Evolutionary conservation across 2,888 invertebrate species (phyloP), one percentile per base, ranked within the genome.

Genomic region (Mactromeris polynyma): DNA sequence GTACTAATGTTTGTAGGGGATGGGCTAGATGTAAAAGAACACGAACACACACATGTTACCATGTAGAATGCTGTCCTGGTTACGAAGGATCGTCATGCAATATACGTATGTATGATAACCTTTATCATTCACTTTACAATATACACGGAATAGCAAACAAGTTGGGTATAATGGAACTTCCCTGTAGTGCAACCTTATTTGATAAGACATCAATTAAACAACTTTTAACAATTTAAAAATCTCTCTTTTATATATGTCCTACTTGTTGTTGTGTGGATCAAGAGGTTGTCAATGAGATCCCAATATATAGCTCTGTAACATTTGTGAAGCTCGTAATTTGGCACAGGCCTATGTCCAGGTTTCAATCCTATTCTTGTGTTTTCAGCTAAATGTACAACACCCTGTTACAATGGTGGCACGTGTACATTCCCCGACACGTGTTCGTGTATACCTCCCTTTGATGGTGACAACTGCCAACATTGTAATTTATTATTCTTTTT

Each of bases 361-460:
- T 64, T 3, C 26, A 26, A 26, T 64, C n/a, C 6, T 6, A 54
- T 26, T 26, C 14, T 0, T 17, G n/a, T 42, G 4, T 69, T 69
- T 88, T 40, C 73, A 88, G 88, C 88, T 17, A 84, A 85, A 79
- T 88, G 88, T 84, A 19, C 38, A 9, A 73, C 81, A n/a, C 69
- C 69, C n/a, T 88, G 88, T 38, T 51, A 31, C 0, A 81, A 84
- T 78, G 88, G 85, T 38, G 88, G 88, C 2, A 84, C 88, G 0
- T 88, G 88, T 69, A 81, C 54, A 14, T 21, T n/a, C 2, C 88
- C 88, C 17, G 73, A 88, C 31, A 36, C 19, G 14, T 88, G 88
- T 46, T 14, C 19, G 11, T 88, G 88, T 84, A 69, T 54, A n/a
- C 69, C 33, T 4, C 80, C 84, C 17, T 77, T 81, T 64, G 81